A percentile compares a stretch with the other conserved stretches of the same genome.
These are phyloP conservation scores for Metopolophium dirhodum DNA, from an alignment of 1,140 invertebrate genomes.

Conservation along the genomic window DNA sequence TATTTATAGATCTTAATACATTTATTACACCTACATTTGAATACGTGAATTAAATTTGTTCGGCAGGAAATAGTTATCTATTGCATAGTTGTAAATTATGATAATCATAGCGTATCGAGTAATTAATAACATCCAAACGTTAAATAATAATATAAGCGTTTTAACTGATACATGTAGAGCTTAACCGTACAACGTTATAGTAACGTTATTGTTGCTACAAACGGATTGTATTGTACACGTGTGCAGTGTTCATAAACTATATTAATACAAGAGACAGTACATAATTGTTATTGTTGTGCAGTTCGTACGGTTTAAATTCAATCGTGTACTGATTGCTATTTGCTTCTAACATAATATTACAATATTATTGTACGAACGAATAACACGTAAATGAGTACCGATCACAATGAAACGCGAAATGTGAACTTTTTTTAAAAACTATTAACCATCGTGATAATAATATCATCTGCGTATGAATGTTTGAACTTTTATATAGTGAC, in stretches of 20 bases:
- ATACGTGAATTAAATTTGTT: not conserved
- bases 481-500: no score
- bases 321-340: not conserved
- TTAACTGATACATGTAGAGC: not conserved
- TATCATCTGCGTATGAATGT: no score
- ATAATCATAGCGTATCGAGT: not conserved
- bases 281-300: not conserved
- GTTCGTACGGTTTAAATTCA: not conserved
- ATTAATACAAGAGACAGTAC: not conserved
- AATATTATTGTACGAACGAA: not conserved
- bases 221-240: not conserved
- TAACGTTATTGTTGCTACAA: not conserved
- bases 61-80: not conserved
- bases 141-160: slow-evolving; percentile 13
- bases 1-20: not conserved
- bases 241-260: not conserved
- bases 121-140: not conserved
- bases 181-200: not conserved
- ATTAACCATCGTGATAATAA: no score
- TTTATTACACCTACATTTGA: not conserved
- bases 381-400: not conserved
- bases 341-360: not conserved
- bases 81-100: not conserved
- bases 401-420: not conserved
- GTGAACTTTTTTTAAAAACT: not conserved